Conservation (phyloP, 2,113 vertebrate genomes). For the Cacatua alba region DNA sequence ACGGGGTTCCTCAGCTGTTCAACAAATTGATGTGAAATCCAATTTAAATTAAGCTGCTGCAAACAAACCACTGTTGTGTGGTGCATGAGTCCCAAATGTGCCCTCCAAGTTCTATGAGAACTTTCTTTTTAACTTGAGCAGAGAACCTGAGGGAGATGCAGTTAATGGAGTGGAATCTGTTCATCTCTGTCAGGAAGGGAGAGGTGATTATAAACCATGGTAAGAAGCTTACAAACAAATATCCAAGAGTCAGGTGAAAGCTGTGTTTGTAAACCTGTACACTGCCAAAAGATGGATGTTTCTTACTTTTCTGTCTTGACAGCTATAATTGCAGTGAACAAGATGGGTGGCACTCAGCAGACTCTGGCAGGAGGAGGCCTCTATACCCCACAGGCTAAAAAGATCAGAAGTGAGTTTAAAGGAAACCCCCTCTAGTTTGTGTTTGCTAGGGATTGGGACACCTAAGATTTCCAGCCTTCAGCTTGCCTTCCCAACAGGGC, state of each 20-base stretch:
- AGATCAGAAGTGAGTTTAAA: background rate
- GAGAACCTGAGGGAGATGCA: background rate
- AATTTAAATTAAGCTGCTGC: constrained; percentile 44
- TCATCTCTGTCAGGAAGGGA: background rate
- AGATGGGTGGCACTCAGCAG: background rate
- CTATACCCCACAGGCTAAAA: background rate
- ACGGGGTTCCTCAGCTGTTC: constrained; percentile 36
- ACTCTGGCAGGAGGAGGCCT: background rate
- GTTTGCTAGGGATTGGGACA: background rate
- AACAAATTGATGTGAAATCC: constrained; percentile 23
- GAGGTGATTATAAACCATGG: rapidly evolving
- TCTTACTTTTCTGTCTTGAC: constrained; percentile 15
- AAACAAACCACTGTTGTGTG: constrained; percentile 23
- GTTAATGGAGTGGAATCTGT: background rate
- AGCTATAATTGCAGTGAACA: constrained; percentile 3
- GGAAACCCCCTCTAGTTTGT: background rate
- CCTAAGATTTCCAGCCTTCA: background rate
- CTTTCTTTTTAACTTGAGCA: constrained; percentile 21
- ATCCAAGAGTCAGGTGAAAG: background rate
- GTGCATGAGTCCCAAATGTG: background rate
- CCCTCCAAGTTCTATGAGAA: constrained; percentile 45
- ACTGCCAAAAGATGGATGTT: background rate
- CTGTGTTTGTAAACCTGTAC: background rate
- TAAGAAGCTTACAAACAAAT: constrained; percentile 1
- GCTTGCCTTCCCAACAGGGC: background rate